A percentile compares a stretch with the other conserved stretches of the same genome.
Conservation (phyloP, 2,888 invertebrate species). For the Platerodrilus igneus region DNA sequence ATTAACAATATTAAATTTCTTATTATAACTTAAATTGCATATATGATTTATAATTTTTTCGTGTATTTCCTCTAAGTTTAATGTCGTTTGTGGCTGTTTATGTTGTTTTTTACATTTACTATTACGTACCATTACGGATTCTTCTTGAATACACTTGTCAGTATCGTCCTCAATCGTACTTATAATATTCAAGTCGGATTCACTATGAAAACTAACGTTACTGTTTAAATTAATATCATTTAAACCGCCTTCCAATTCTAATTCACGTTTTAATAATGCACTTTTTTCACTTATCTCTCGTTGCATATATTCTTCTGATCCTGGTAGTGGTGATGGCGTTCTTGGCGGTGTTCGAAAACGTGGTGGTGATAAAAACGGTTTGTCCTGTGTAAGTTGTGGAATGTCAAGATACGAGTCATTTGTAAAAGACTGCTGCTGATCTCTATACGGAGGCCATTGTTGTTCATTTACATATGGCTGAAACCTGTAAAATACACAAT, state of each 20-base stretch:
- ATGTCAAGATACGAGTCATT: neutral
- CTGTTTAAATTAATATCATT: too few relatives aligned
- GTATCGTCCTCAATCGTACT: too few relatives aligned
- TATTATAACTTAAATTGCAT: slow-evolving; percentile 39
- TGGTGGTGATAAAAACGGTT: slow-evolving; percentile 3
- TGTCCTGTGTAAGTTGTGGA: neutral
- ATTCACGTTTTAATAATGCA: slow-evolving; percentile 39
- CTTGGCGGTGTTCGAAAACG: slow-evolving; percentile 3
- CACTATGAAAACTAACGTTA: too few relatives aligned
- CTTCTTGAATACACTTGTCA: too few relatives aligned
- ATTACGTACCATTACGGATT: too few relatives aligned
- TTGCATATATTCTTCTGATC: slow-evolving; percentile 41
- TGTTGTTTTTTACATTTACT: slow-evolving; percentile 2
- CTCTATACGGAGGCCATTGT: slow-evolving; percentile 1
- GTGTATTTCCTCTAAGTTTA: slow-evolving; percentile 35
- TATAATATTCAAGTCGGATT: too few relatives aligned
- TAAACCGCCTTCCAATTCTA: slow-evolving; percentile 22
- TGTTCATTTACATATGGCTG: neutral
- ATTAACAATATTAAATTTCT: slow-evolving; percentile 42
- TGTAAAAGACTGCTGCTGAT: neutral
- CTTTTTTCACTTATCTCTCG: slow-evolving; percentile 42
- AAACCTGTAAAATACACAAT: neutral
- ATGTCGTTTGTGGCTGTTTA: neutral
- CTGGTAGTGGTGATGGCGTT: slow-evolving; percentile 37
- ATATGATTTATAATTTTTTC: slow-evolving; percentile 42